Evolutionary conservation across 2,888 invertebrate genomes (phyloP).

Genomic region (Actias luna): DNA sequence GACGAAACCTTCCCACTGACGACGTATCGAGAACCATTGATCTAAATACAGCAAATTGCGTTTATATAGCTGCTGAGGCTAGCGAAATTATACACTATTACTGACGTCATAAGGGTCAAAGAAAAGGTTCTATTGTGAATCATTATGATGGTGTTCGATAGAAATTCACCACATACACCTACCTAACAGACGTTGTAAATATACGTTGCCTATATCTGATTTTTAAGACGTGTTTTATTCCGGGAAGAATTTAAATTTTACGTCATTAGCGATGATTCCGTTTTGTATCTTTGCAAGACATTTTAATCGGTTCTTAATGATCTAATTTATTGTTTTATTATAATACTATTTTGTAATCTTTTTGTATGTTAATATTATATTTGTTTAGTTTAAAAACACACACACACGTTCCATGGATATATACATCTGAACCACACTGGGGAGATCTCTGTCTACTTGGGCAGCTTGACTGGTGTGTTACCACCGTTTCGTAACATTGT

Average conservation of each 20-base stretch:
- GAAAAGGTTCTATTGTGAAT: neutral
- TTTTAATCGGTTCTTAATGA: neutral
- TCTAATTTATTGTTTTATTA: neutral
- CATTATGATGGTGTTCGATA: neutral
- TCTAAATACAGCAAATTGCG: constrained; percentile 25
- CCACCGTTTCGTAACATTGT: too few relatives aligned
- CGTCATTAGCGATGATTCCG: neutral
- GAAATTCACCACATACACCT: neutral
- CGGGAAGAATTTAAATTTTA: neutral
- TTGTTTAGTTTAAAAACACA: too few relatives aligned
- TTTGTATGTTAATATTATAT: neutral
- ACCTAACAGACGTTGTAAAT: neutral
- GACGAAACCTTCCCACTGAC: constrained; percentile 34
- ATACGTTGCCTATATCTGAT: neutral
- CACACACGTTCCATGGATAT: neutral
- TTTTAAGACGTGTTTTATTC: neutral
- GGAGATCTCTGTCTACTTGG: too few relatives aligned
- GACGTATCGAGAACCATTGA: constrained; percentile 38
- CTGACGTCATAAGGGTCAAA: constrained; percentile 1
- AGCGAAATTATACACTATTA: constrained; percentile 16
- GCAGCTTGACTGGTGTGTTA: too few relatives aligned
- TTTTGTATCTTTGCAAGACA: neutral
- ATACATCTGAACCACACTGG: too few relatives aligned
- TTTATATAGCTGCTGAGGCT: neutral
- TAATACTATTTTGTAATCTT: neutral